phyloP scores from a whole-genome alignment of 2,888 invertebrate genomes.

The Cephalotes varians region DNA sequence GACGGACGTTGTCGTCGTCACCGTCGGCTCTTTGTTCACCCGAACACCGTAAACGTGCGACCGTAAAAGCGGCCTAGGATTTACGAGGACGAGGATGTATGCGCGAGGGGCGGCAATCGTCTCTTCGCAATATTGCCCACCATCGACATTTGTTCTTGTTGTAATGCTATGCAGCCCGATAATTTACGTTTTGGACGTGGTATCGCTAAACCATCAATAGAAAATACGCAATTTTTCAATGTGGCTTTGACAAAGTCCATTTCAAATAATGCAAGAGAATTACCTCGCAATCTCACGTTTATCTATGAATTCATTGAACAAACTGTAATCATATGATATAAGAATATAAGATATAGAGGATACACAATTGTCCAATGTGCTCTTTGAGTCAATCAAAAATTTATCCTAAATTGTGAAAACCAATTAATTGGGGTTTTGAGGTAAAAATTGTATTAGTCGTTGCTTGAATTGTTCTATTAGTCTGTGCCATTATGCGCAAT shows the following conservation, averaged over 20 bases:
- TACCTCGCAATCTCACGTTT: not conserved
- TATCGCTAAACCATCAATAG: not conserved
- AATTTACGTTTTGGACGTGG: not conserved
- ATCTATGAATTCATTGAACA: not conserved
- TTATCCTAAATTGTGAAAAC: no score
- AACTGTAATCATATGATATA: no score
- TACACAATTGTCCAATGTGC: no score
- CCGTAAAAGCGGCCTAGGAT: constrained; percentile 50
- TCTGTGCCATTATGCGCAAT: no score
- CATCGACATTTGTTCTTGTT: not conserved
- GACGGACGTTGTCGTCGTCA: constrained; percentile 39
- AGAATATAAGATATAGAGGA: no score
- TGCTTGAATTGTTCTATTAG: no score
- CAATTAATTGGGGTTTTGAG: no score
- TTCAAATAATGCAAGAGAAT: constrained; percentile 1
- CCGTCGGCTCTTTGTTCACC: constrained; percentile 53
- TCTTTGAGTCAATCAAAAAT: no score
- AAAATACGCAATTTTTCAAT: constrained; percentile 13
- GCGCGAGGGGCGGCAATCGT: not conserved
- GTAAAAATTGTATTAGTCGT: no score
- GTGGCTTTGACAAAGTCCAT: not conserved
- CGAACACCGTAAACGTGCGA: constrained; percentile 50
- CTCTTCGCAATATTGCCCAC: not conserved
- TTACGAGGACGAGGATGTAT: constrained; percentile 38
- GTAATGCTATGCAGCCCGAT: not conserved